Evolutionary conservation across 2,113 vertebrate genomes (phyloP).

Genomic region (Scolopax mira): DNA sequence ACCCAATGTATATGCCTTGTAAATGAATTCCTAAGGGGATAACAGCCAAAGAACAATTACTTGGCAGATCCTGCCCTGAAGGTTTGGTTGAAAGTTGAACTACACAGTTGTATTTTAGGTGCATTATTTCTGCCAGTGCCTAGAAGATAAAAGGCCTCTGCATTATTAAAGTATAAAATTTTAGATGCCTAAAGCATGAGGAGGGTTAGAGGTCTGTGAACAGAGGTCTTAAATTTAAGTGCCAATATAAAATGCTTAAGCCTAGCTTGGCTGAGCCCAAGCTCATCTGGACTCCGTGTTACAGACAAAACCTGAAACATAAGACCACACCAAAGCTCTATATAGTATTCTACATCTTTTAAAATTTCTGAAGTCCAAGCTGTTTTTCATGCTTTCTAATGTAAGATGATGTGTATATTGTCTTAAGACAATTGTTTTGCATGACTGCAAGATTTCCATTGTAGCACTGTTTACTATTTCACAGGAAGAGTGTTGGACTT

Average conservation of each 20-base stretch:
- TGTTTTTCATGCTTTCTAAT: neutral
- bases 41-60: neutral
- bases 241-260: neutral
- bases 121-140: neutral
- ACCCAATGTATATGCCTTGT: accelerated
- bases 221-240: neutral
- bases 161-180: neutral
- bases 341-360: neutral
- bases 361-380: neutral
- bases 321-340: neutral
- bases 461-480: neutral
- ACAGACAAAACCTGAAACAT: neutral
- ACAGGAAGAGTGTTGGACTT: neutral
- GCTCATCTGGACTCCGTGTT: neutral
- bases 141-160: neutral
- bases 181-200: neutral
- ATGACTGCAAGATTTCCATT: neutral
- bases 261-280: neutral
- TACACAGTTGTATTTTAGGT: neutral
- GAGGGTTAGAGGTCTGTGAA: neutral
- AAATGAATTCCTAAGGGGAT: neutral
- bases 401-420: neutral
- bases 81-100: neutral
- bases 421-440: neutral
- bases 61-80: neutral